Evolutionary conservation across 2,113 vertebrate genomes (phyloP).

Genomic region (Conger conger): DNA sequence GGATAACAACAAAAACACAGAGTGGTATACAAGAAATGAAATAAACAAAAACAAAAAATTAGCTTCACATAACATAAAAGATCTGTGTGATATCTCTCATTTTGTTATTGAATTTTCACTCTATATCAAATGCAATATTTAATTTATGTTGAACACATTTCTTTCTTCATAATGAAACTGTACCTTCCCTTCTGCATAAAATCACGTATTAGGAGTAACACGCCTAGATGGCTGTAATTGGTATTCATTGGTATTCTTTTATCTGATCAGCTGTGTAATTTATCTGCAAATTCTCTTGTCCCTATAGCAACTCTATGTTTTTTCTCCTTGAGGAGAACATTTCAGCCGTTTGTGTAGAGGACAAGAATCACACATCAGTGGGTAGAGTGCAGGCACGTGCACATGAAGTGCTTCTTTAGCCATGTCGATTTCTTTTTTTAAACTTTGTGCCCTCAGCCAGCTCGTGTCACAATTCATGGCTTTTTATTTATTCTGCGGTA

Average conservation of each 20-base stretch:
- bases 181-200: background rate
- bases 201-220: background rate
- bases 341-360: too few species aligned
- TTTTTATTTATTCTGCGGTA: too few species aligned
- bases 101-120: background rate
- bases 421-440: too few species aligned
- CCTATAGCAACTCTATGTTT: background rate
- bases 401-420: too few species aligned
- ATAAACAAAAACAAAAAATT: background rate
- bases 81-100: background rate
- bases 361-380: too few species aligned
- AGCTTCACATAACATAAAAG: background rate
- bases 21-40: background rate
- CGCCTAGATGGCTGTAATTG: background rate
- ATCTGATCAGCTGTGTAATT: background rate
- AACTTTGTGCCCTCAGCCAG: too few species aligned
- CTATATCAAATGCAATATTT: too few species aligned
- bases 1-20: background rate
- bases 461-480: too few species aligned
- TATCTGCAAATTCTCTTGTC: background rate
- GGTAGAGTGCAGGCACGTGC: too few species aligned
- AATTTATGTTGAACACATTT: background rate
- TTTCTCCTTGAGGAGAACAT: too few species aligned
- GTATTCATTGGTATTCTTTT: background rate
- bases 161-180: background rate